These are phyloP conservation scores for Ciconia nigra DNA, from an alignment of 2,797 vertebrate species.

Conservation along the genomic window DNA sequence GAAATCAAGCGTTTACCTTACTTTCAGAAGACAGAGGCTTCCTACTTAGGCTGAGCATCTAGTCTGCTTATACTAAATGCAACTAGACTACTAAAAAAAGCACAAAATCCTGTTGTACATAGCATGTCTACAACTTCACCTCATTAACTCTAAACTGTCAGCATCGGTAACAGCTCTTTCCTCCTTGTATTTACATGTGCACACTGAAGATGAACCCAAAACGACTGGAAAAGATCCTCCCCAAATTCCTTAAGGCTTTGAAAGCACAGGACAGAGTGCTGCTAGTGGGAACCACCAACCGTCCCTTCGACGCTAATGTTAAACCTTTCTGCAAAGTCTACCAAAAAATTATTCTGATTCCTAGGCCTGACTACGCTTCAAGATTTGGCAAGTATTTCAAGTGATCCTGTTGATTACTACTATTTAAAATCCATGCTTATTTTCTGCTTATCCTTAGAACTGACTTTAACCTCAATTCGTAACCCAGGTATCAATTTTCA, in stretches of 20 bases:
- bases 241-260: constrained; percentile 77
- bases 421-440: neutral
- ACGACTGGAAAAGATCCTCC: constrained; percentile 78
- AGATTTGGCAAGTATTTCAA: constrained; percentile 75
- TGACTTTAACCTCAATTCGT: no score
- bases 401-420: rapidly evolving
- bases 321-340: constrained; percentile 80
- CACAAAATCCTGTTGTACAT: neutral
- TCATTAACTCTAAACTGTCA: neutral
- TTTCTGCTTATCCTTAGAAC: neutral
- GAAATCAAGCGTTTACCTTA: neutral
- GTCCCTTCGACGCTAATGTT: constrained; percentile 80
- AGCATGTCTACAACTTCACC: neutral
- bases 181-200: neutral
- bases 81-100: neutral
- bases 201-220: constrained; percentile 72
- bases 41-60: neutral
- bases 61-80: neutral
- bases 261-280: constrained; percentile 80
- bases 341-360: constrained; percentile 83
- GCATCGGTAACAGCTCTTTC: neutral
- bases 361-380: constrained; percentile 84
- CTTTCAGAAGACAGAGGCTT: neutral
- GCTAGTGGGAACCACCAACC: constrained; percentile 78
- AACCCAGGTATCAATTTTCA: neutral